Evolutionary conservation across 2,797 vertebrate genomes (phyloP).

Genomic region (Cirrhinus molitorella): DNA sequence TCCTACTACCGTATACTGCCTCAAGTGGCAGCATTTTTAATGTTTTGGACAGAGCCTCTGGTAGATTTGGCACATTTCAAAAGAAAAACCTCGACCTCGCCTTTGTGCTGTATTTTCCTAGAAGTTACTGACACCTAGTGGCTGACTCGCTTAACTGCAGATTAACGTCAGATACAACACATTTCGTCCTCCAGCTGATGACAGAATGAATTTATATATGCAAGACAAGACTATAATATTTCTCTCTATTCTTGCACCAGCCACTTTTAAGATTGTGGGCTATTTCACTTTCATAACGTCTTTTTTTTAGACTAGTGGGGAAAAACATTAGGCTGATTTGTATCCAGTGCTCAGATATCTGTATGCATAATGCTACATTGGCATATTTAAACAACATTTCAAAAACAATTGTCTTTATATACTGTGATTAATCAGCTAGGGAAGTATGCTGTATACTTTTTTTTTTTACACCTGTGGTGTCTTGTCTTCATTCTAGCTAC

Average conservation of each 20-base stretch:
- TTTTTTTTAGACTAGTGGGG: not conserved
- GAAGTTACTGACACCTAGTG: constrained; percentile 16
- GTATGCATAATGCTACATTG: not conserved
- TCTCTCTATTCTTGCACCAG: not conserved
- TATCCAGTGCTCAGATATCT: not conserved
- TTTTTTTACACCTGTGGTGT: not conserved
- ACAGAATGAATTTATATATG: not conserved
- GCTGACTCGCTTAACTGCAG: not conserved
- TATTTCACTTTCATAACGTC: not conserved
- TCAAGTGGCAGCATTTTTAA: not conserved
- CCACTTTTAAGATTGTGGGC: no score
- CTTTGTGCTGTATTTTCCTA: not conserved
- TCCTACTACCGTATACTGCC: not conserved
- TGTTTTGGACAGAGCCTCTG: not conserved
- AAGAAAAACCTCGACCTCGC: not conserved
- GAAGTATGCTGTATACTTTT: not conserved
- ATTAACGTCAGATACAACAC: not conserved
- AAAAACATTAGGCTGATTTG: not conserved
- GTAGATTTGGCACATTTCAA: not conserved
- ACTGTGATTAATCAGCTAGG: not conserved
- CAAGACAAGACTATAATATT: not conserved
- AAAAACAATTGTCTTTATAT: not conserved
- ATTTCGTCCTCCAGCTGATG: not conserved
- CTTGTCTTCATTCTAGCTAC: not conserved
- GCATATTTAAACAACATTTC: not conserved